Percentiles rank a stretch among this genome's conserved stretches.
phyloP scores from a whole-genome alignment of 2,888 invertebrate species.

The Thelaira solivaga region DNA sequence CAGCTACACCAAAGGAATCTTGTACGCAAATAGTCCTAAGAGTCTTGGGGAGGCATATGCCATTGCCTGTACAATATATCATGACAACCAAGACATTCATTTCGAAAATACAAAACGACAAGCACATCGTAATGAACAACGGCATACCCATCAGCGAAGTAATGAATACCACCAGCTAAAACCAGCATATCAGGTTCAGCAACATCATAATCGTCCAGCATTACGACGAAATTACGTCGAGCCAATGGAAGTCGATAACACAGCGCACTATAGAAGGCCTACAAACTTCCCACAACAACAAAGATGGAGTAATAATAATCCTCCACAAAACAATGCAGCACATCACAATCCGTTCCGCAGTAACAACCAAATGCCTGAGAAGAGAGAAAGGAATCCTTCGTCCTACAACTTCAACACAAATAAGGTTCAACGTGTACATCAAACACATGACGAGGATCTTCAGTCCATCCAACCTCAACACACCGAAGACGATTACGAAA shows the following conservation, averaged over 20 bases:
- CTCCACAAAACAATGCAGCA: too few species aligned
- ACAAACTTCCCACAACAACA: too few species aligned
- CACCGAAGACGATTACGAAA: neutral
- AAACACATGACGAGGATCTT: neutral
- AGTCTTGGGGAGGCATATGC: neutral
- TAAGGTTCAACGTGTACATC: neutral
- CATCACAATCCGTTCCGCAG: too few species aligned
- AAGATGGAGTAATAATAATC: too few species aligned
- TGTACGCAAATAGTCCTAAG: neutral
- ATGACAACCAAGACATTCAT: neutral
- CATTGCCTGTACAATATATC: neutral
- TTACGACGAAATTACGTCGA: too few species aligned
- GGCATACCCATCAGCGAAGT: too few species aligned
- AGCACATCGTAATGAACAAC: too few species aligned
- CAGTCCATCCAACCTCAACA: neutral
- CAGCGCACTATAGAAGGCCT: too few species aligned
- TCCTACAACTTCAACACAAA: neutral
- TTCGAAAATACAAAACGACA: neutral
- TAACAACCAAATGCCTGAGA: neutral
- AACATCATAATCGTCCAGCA: too few species aligned
- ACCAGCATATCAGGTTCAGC: too few species aligned
- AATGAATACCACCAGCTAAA: too few species aligned
- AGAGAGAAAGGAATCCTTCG: neutral
- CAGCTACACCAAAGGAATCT: neutral
- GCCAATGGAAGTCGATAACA: too few species aligned